Conservation (phyloP, 2,888 invertebrate genomes). For the Spodoptera picta region DNA sequence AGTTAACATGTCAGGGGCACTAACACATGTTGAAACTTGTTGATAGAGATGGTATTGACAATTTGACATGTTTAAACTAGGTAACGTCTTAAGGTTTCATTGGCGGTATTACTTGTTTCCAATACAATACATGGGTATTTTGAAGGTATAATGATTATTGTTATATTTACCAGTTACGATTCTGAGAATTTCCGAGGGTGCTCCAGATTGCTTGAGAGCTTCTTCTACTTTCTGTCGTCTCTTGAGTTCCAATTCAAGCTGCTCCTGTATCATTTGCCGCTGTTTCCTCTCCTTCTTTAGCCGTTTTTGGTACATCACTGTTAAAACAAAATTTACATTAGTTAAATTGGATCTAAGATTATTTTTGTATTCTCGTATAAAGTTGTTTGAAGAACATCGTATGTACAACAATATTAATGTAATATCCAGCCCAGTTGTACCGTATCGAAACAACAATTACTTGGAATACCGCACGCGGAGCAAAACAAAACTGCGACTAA, state of each 20-base stretch:
- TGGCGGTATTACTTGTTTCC: constrained; percentile 10
- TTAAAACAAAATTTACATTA: constrained; percentile 42
- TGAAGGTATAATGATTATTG: constrained; percentile 6
- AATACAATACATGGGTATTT: constrained; percentile 15
- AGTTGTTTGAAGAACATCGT: constrained; percentile 51
- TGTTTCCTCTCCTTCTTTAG: constrained; percentile 96
- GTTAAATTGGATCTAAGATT: not conserved
- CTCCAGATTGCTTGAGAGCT: constrained; percentile 93
- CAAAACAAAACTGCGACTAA: constrained; percentile 75
- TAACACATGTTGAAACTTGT: constrained; percentile 77
- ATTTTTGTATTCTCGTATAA: constrained; percentile 12
- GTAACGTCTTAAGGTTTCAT: constrained; percentile 30
- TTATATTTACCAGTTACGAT: constrained; percentile 92
- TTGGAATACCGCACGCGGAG: constrained; percentile 70
- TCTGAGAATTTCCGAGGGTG: constrained; percentile 92
- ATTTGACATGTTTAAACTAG: constrained; percentile 65
- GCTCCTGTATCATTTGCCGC: constrained; percentile 94
- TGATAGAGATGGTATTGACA: constrained; percentile 78
- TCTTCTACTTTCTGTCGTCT: constrained; percentile 94
- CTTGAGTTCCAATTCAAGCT: constrained; percentile 94
- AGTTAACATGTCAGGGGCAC: constrained; percentile 87
- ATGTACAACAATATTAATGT: constrained; percentile 62
- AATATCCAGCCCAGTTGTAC: constrained; percentile 64
- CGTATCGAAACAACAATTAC: constrained; percentile 81
- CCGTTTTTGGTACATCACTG: constrained; percentile 96